These are phyloP conservation scores for Hylia prasina DNA, from an alignment of 2,113 vertebrate genomes.

Conservation along the genomic window DNA sequence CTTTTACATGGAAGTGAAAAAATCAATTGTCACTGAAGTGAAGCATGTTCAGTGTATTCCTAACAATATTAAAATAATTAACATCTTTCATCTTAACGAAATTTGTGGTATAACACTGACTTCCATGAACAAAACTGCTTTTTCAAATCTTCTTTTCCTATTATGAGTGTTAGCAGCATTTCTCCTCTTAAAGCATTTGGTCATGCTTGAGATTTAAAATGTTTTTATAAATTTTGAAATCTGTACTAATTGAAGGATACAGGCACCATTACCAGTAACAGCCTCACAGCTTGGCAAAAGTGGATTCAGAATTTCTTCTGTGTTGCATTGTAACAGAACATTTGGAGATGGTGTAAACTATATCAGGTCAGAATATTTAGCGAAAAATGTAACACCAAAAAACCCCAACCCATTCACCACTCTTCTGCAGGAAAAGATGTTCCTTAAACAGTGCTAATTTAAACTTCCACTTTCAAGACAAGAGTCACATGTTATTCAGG, in stretches of 20 bases:
- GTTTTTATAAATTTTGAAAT: background rate
- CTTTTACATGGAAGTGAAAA: background rate
- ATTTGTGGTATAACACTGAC: background rate
- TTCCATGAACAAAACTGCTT: background rate
- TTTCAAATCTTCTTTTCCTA: constrained; percentile 27
- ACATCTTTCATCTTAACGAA: background rate
- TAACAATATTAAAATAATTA: background rate
- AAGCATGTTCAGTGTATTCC: background rate
- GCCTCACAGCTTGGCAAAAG: background rate
- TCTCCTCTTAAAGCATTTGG: background rate
- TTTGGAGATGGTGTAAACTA: background rate
- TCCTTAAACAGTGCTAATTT: background rate
- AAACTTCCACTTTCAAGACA: background rate
- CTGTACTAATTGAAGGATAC: background rate
- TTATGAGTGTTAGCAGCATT: background rate
- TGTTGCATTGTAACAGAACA: background rate
- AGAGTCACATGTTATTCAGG: background rate
- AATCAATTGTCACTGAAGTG: background rate
- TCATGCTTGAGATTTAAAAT: background rate
- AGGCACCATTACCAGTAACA: background rate
- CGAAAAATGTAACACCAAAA: background rate
- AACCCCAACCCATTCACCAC: background rate
- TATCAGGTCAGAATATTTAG: background rate
- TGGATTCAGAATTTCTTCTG: background rate
- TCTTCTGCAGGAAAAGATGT: background rate